Evolutionary conservation across 2,888 invertebrate species (phyloP), one percentile per base, ranked within the genome.

Genomic region (Axea sp.): DNA sequence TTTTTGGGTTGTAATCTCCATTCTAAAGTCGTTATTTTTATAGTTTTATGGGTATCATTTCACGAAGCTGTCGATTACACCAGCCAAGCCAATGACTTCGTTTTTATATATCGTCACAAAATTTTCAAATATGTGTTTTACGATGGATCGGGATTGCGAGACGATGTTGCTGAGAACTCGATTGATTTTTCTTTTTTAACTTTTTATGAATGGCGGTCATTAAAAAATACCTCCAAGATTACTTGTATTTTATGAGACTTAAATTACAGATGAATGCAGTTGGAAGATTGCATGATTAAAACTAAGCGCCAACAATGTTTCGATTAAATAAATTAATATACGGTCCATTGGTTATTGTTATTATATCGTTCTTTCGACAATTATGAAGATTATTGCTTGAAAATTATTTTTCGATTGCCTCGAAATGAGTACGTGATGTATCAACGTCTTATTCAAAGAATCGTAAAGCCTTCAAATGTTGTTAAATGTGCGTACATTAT

Each of bases 1-100:
- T 81, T 80, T 80, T 79, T 77, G 59, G 74, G 64, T 69, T 76
- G 69, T 77, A 74, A 76, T 69, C 55, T 76, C 69, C 75, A 71
- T 76, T 64, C 65, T 59, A 73, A 75, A 79, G 78, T 82, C 79
- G 84, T 82, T 82, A 82, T 86, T 86, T 87, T 86, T 86, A 86
- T 86, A 85, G 83, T 83, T 87, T 84, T 85, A 86, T 82, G 82
- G 81, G 80, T 82, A 83, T 77, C 84, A 85, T 86, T 86, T 86
- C 84, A 86, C 82, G 86, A 83, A 86, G 84, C 83, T 86, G 87
- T 87, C 87, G 86, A 87, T 87, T 87, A 86, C 86, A 85, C 82
- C 79, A 75, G 78, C 71, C 74, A 49, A 77, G 67, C 64, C 74
- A 67, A 75, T 75, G 77, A 73, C 73, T 73, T 60, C 67, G 72